These are phyloP conservation scores for Leucophenga varia DNA, from an alignment of 1,140 invertebrate species.

Conservation along the genomic window DNA sequence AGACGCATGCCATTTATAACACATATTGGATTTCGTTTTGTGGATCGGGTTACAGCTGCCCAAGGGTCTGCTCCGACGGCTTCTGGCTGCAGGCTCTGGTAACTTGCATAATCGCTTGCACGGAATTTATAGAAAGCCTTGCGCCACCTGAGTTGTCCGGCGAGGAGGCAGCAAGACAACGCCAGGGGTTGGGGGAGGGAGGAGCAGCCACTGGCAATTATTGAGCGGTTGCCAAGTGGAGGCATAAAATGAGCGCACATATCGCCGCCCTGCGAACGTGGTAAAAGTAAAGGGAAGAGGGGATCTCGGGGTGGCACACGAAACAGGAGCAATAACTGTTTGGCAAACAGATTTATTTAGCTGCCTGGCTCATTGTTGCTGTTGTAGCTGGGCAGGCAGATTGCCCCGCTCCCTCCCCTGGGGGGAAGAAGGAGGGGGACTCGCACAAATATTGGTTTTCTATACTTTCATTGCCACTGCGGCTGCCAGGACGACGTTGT, in stretches of 20 bases:
- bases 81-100: conserved; percentile 11
- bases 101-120: conserved; percentile 47
- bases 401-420: too few relatives aligned
- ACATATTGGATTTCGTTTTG: conserved; percentile 47
- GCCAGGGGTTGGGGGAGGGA: neutral
- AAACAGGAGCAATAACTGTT: conserved; percentile 52
- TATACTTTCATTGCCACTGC: conserved; percentile 45
- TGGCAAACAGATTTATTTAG: conserved; percentile 52
- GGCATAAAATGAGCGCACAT: conserved; percentile 43
- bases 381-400: too few relatives aligned
- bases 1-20: conserved; percentile 36
- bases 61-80: conserved; percentile 1
- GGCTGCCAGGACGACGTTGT: conserved; percentile 8
- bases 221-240: conserved; percentile 46
- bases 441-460: conserved; percentile 42
- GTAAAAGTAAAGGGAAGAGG: neutral
- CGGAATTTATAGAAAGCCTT: conserved; percentile 48
- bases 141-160: conserved; percentile 33
- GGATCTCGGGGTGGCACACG: conserved; percentile 11
- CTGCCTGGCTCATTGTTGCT: conserved; percentile 14
- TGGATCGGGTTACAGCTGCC: conserved; percentile 22
- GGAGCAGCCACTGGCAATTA: conserved; percentile 31
- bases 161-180: neutral
- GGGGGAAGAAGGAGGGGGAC: too few relatives aligned
- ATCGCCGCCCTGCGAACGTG: conserved; percentile 18